Conservation (phyloP, 2,888 invertebrate species). For the Gnatocerus cornutus region DNA sequence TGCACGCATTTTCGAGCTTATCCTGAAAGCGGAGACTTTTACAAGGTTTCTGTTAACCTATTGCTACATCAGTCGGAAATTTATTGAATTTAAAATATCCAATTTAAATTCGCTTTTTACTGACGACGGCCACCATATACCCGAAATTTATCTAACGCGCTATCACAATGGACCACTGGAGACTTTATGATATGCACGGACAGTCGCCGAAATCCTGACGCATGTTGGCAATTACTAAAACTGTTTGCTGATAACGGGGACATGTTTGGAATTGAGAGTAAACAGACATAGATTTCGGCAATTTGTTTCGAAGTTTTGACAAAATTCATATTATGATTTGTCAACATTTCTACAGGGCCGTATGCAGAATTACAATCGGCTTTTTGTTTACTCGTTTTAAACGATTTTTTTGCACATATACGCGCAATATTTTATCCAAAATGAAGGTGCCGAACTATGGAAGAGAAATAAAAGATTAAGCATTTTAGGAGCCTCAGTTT, state of each 20-base stretch:
- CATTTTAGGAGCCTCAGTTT: too few species aligned
- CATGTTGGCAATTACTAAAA: conserved; percentile 12
- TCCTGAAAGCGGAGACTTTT: conserved; percentile 49
- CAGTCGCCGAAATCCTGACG: conserved; percentile 15
- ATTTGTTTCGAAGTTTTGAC: neutral
- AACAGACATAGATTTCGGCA: neutral
- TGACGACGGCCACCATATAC: conserved; percentile 16
- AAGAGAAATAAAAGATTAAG: too few species aligned
- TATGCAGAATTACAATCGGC: neutral
- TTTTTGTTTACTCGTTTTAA: too few species aligned
- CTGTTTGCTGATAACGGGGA: conserved; percentile 4
- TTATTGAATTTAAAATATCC: conserved; percentile 51
- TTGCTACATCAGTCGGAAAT: conserved; percentile 47
- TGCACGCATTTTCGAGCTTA: conserved; percentile 60
- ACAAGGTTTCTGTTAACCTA: conserved; percentile 51
- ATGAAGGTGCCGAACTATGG: too few species aligned
- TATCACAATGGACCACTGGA: conserved; percentile 14
- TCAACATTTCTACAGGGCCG: neutral
- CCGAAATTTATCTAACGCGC: conserved; percentile 20
- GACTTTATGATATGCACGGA: conserved; percentile 20
- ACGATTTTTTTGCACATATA: too few species aligned
- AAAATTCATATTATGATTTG: neutral
- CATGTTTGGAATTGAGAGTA: neutral
- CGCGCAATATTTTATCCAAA: too few species aligned
- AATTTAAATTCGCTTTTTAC: conserved; percentile 48